These are phyloP conservation scores for Drosophila oshimai DNA, from an alignment of 1,140 invertebrate genomes.

Conservation along the genomic window DNA sequence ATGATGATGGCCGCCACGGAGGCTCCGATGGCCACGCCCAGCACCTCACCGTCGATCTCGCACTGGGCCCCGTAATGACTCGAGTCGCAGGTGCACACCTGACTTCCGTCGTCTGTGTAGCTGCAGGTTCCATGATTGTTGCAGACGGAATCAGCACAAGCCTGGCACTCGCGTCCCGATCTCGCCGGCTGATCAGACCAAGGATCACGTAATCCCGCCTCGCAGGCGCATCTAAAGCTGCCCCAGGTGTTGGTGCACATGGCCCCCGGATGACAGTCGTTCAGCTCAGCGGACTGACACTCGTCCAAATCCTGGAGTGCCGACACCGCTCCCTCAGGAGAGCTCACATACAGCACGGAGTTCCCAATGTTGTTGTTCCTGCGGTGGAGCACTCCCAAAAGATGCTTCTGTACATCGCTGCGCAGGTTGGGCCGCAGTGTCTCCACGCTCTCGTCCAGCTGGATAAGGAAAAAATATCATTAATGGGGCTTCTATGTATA, in stretches of 20 bases:
- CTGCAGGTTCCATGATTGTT: slow-evolving; percentile 92
- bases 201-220: slow-evolving; percentile 90
- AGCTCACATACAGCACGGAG: slow-evolving; percentile 92
- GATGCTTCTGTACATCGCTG: slow-evolving; percentile 90
- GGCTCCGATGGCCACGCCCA: slow-evolving; percentile 94
- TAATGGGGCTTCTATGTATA: neutral
- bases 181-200: slow-evolving; percentile 85
- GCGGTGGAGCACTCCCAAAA: slow-evolving; percentile 91
- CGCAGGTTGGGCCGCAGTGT: slow-evolving; percentile 87
- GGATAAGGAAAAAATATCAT: neutral
- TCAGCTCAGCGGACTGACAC: slow-evolving; percentile 91
- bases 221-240: slow-evolving; percentile 92
- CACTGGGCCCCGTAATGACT: slow-evolving; percentile 94
- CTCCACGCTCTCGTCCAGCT: slow-evolving; percentile 87
- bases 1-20: slow-evolving; percentile 94
- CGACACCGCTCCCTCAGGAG: slow-evolving; percentile 89
- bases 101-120: slow-evolving; percentile 88
- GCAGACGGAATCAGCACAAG: slow-evolving; percentile 90
- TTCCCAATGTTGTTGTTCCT: slow-evolving; percentile 93
- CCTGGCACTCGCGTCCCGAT: slow-evolving; percentile 89
- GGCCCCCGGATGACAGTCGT: slow-evolving; percentile 95
- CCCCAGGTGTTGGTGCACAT: slow-evolving; percentile 95
- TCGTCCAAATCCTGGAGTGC: slow-evolving; percentile 94
- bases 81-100: slow-evolving; percentile 91
- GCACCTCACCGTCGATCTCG: slow-evolving; percentile 95